A percentile compares a stretch with the other conserved stretches of the same genome.
Evolutionary conservation across 2,797 vertebrate genomes (phyloP).

Genomic region (Alca torda): DNA sequence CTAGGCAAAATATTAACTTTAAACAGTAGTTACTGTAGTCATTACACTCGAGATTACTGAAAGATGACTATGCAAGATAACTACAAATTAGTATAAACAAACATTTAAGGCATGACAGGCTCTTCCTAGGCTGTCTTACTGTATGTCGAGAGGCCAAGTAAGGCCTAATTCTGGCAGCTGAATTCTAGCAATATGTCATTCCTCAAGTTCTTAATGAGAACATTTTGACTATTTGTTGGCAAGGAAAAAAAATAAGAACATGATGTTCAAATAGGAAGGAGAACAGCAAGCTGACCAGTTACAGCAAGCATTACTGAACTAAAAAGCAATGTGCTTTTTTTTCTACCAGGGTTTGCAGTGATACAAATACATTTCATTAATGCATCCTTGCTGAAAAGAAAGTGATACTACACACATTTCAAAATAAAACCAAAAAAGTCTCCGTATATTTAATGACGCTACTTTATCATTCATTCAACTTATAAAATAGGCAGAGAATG

Average conservation of each 20-base stretch:
- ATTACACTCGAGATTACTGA: background rate
- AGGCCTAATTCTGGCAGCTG: background rate
- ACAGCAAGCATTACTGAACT: background rate
- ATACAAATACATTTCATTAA: background rate
- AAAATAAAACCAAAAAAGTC: background rate
- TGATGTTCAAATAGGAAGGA: background rate
- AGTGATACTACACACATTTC: background rate
- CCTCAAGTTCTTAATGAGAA: background rate
- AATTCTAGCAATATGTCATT: constrained; percentile 3
- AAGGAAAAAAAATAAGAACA: constrained; percentile 23
- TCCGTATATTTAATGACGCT: background rate
- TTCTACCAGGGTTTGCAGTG: background rate
- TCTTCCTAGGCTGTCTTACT: constrained; percentile 10
- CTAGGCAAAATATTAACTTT: constrained; percentile 2
- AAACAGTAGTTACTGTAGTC: constrained; percentile 12
- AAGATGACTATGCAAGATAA: constrained; percentile 43
- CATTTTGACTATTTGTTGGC: constrained; percentile 25
- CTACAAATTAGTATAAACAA: constrained; percentile 29
- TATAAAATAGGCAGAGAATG: background rate
- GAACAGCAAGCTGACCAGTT: background rate
- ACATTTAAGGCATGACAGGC: background rate
- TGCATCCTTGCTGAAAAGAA: background rate
- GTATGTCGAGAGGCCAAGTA: background rate
- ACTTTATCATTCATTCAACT: background rate
- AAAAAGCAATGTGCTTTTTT: background rate